Base-by-base conservation (phyloP, 2,888 invertebrate species). In the Melipona beecheii region DNA sequence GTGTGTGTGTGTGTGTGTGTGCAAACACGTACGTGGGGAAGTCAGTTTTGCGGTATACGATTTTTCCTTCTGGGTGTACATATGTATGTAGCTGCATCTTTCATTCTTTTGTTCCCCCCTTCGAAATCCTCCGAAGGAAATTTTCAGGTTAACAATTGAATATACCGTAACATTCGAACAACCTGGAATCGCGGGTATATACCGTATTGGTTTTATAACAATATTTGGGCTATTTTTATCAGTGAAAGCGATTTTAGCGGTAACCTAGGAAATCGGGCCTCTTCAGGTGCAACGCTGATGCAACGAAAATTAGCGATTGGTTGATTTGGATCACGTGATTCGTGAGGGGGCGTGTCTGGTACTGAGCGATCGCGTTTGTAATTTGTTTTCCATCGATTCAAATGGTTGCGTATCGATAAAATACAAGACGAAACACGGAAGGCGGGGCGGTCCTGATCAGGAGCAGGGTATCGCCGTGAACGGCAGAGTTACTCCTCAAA, bases 401-500 rank as follows among this genome's bases (percentile, higher is more conserved):
- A 27, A 27, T 27, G 27, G 27, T 27, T 27, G 27, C 1, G 1
- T 27, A 27, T 27, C 27, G 1, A 27, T 1, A 27, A 27, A 27
- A 27, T 27, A 27, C 27, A 27, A 27, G 27, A 74, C 27, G 66
- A 74, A 77, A 84, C 73, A 86, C 80, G 60, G 76, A 56, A 80
- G 81, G 75, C 74, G 79, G 75, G 86, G 86, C 87, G 87, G 87
- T 88, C 89, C 89, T 91, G 91, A 91, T 91, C 91, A 91, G 83
- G 78, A 75, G 81, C 84, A 82, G 17, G 17, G 85, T 89, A 90
- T 87, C 85, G 86, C 84, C 85, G 80, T 84, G 87, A 87, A 68
- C 87, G 87, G 85, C 86, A 76, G 83, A 88, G 89, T 85, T 90
- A 86, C 89, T 91, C 86, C 81, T 90, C 89, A 91, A 92, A 92